A percentile compares a stretch with the other conserved stretches of the same genome.
Conservation (phyloP, 2,113 vertebrate genomes). For the Varanus salvator region DNA sequence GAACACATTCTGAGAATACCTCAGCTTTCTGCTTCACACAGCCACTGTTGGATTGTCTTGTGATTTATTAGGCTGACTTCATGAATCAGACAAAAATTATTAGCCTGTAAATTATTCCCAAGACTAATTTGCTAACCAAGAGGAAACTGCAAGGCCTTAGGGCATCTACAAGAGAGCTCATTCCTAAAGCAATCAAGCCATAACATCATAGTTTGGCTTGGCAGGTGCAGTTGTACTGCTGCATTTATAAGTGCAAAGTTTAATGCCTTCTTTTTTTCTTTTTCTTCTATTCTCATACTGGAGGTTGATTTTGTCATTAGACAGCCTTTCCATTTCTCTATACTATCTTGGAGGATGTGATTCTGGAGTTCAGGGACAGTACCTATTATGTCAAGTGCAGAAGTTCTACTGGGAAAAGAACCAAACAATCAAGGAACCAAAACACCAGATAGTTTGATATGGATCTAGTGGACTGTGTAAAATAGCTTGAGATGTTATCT, state of each 20-base stretch:
- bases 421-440: too few relatives aligned
- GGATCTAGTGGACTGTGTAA: not conserved
- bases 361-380: not conserved
- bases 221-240: conserved; percentile 8
- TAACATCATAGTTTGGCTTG: conserved; percentile 21
- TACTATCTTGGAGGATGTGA: too few relatives aligned
- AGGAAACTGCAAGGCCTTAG: conserved; percentile 36
- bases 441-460: not conserved
- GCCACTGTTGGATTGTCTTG: conserved; percentile 37
- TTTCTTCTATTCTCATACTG: not conserved
- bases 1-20: conserved; percentile 32
- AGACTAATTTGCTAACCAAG: conserved; percentile 53
- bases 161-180: conserved; percentile 46
- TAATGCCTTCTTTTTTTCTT: not conserved
- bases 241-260: conserved; percentile 13
- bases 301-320: not conserved
- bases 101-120: conserved; percentile 52
- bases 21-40: conserved; percentile 50
- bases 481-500: not conserved
- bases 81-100: conserved; percentile 62
- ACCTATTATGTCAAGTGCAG: not conserved
- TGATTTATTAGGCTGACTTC: conserved; percentile 56
- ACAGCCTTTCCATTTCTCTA: not conserved
- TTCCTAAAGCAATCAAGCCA: conserved; percentile 53
- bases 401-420: not conserved